phyloP scores from a whole-genome alignment of 2,797 vertebrate species.

The Sebastes jordani region DNA sequence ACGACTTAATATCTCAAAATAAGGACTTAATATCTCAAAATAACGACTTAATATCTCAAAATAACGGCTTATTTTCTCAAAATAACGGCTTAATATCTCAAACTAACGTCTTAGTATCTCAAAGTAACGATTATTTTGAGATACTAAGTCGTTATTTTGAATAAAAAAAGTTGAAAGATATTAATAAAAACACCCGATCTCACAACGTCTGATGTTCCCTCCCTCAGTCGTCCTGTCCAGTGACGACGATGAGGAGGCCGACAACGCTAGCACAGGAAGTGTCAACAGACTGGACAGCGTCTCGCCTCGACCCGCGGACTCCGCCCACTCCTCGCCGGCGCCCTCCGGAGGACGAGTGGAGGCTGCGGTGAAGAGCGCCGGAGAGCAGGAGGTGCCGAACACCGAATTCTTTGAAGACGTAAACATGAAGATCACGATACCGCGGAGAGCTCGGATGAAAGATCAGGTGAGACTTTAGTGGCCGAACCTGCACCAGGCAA shows the following conservation, averaged over 20 bases:
- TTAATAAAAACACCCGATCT: not conserved
- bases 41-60: not conserved
- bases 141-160: too few species aligned
- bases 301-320: conserved; percentile 91
- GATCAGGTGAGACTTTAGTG: conserved; percentile 84
- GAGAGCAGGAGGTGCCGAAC: conserved; percentile 82
- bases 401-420: conserved; percentile 83
- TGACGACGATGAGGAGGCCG: conserved; percentile 87
- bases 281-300: conserved; percentile 88
- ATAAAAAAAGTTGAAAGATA: not conserved
- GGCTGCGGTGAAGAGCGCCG: conserved; percentile 88
- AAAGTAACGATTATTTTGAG: not conserved
- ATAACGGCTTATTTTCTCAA: fast-evolving
- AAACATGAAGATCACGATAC: conserved; percentile 82
- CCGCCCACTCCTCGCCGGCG: conserved; percentile 91
- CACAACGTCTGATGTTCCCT: not conserved
- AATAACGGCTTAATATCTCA: fast-evolving
- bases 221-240: conserved; percentile 94
- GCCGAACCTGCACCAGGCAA: not conserved
- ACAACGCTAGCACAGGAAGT: conserved; percentile 86
- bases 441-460: conserved; percentile 91
- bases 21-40: fast-evolving
- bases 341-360: conserved; percentile 92
- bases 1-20: fast-evolving
- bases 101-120: not conserved